Conservation (phyloP, 1,140 invertebrate genomes). For the Neuroterus valhalla region DNA sequence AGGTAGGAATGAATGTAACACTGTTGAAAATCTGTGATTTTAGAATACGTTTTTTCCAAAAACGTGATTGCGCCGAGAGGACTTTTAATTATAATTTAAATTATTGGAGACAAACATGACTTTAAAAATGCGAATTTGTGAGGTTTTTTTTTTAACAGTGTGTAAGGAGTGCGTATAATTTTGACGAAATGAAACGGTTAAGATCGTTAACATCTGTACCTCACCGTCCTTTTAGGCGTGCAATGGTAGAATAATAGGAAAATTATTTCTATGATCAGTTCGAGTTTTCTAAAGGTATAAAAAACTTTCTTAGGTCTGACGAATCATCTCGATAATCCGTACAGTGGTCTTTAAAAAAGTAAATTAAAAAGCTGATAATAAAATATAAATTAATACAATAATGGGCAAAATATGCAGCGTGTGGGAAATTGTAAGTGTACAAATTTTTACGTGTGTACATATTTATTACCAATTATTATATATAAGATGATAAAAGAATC, state of each 20-base stretch:
- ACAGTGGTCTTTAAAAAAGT: constrained; percentile 3
- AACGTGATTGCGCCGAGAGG: constrained; percentile 11
- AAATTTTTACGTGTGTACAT: constrained; percentile 57
- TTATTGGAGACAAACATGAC: constrained; percentile 27
- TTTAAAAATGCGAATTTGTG: constrained; percentile 8
- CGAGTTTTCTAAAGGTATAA: background rate
- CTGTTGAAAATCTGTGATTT: constrained; percentile 24
- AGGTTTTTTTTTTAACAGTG: constrained; percentile 30
- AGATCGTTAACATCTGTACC: constrained; percentile 38
- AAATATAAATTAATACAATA: background rate
- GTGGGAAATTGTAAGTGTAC: constrained; percentile 41
- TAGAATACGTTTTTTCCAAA: constrained; percentile 5
- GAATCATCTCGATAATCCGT: constrained; percentile 13
- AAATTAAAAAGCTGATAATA: constrained; percentile 16
- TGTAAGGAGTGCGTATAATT: constrained; percentile 16
- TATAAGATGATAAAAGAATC: constrained; percentile 31
- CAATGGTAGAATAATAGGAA: constrained; percentile 60
- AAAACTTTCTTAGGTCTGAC: background rate
- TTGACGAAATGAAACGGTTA: background rate
- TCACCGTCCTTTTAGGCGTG: constrained; percentile 60
- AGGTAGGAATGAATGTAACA: constrained; percentile 21
- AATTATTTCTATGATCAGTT: constrained; percentile 13
- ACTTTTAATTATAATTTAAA: constrained; percentile 26
- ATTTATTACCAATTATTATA: constrained; percentile 49
- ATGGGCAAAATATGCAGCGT: constrained; percentile 18